Percentiles rank a stretch among this genome's conserved stretches.
phyloP scores from a whole-genome alignment of 2,888 invertebrate species.

The Acronicta alni region DNA sequence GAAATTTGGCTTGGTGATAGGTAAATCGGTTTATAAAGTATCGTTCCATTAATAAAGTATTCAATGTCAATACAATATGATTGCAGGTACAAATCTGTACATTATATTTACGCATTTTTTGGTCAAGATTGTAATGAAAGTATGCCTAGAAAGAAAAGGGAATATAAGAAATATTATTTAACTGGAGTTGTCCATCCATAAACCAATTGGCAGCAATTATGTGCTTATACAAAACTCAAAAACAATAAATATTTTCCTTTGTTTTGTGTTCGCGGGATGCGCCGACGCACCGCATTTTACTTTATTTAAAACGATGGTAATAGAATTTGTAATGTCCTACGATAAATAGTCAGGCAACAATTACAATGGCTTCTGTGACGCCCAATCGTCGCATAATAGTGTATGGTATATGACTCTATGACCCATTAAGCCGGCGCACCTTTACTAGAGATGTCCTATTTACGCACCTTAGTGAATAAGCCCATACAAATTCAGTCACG shows the following conservation, averaged over 20 bases:
- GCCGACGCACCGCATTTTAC: slow-evolving; percentile 30
- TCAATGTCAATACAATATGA: too few species aligned
- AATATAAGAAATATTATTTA: neutral
- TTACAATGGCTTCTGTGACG: slow-evolving; percentile 77
- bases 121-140: too few species aligned
- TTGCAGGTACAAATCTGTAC: too few species aligned
- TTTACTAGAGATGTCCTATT: slow-evolving; percentile 75
- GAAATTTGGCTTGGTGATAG: neutral
- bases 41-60: slow-evolving; percentile 26
- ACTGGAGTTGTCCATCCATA: slow-evolving; percentile 6
- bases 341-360: slow-evolving; percentile 70
- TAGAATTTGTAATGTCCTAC: slow-evolving; percentile 57
- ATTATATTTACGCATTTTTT: too few species aligned
- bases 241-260: slow-evolving; percentile 64
- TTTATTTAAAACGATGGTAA: slow-evolving; percentile 66
- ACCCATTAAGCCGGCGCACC: slow-evolving; percentile 78
- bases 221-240: slow-evolving; percentile 52
- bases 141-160: too few species aligned
- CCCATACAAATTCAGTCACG: slow-evolving; percentile 67
- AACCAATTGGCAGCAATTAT: slow-evolving; percentile 12
- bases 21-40: slow-evolving; percentile 1
- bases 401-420: slow-evolving; percentile 62
- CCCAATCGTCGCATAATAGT: slow-evolving; percentile 69
- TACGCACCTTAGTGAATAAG: slow-evolving; percentile 64
- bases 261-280: slow-evolving; percentile 59